A percentile compares a stretch with the other conserved stretches of the same genome.
phyloP scores from a whole-genome alignment of 2,888 invertebrate genomes.

The Drosophila dives region DNA sequence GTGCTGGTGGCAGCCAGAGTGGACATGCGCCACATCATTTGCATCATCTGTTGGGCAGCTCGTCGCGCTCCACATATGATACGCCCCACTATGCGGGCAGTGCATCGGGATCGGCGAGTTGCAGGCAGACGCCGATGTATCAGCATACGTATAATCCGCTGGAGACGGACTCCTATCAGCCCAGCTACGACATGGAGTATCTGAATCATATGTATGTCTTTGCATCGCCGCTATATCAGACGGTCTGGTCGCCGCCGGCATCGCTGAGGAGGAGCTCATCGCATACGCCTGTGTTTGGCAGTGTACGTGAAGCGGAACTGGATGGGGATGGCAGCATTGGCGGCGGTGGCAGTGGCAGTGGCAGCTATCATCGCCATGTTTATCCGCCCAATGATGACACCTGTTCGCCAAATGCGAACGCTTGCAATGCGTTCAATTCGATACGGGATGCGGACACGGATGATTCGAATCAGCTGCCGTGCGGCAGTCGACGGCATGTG shows the following conservation, averaged over 20 bases:
- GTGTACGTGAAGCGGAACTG: constrained; percentile 83
- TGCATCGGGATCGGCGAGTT: constrained; percentile 84
- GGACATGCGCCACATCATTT: constrained; percentile 59
- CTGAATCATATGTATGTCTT: constrained; percentile 85
- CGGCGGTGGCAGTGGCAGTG: constrained; percentile 69
- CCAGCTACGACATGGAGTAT: constrained; percentile 84
- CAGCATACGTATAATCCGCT: constrained; percentile 85
- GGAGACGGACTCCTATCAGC: constrained; percentile 85
- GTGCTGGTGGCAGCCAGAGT: constrained; percentile 66
- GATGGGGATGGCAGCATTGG: constrained; percentile 80
- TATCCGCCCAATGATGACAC: constrained; percentile 85
- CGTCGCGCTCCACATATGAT: constrained; percentile 81
- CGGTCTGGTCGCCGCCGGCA: constrained; percentile 85
- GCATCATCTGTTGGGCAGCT: constrained; percentile 78
- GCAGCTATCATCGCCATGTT: constrained; percentile 83
- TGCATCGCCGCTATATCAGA: constrained; percentile 84
- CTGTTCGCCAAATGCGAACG: constrained; percentile 83
- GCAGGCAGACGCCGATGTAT: constrained; percentile 85
- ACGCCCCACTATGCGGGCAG: constrained; percentile 82
- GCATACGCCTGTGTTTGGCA: constrained; percentile 84
- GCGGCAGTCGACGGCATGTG: constrained; percentile 79
- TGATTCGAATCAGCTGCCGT: constrained; percentile 82
- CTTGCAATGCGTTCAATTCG: constrained; percentile 83
- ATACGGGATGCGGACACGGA: constrained; percentile 84
- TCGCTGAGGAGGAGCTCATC: constrained; percentile 84